Base-by-base conservation (phyloP, 2,888 invertebrate species). In the Tachina lurida region DNA sequence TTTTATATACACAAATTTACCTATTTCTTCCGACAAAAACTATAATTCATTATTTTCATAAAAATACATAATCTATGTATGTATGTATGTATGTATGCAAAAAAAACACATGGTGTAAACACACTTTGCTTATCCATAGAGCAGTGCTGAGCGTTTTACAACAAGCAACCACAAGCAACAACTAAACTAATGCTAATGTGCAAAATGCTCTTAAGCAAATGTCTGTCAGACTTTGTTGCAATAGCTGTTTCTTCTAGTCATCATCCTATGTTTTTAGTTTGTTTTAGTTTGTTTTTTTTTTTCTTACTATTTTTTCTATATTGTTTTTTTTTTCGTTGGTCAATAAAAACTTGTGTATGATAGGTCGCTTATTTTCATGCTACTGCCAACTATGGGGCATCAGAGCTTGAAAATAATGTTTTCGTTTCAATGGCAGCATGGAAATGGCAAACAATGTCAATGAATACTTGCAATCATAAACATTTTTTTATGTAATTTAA, bases 311-410 rank as follows among this genome's bases (percentile, higher is more conserved):
- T 43, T 78, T 75, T 39, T 78, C 15, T 47, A 54, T 54, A 56
- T 68, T 68, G 45, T 70, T 63, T 65, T 45, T 52, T 78, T 47
- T 78, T 74, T 68, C 74, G 80, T 81, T 87, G 87, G 88, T 88
- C 88, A 88, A 87, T 84, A 87, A 85, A 88, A 87, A 85, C 77
- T 82, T 87, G 80, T 87, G 87, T 87, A 84, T 68, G 87, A 79
- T 87, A 87, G 88, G 87, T 88, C 87, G 86, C 81, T 87, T 83
- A 86, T 71, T 71, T 22, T 83, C 70, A 70, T 83, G 65, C 65
- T 80, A n/a, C 9, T 73, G 67, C 67, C 52, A 56, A 68, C 13
- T 49, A 41, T n/a, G 9, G 10, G 15, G 19, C n/a, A 13, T n/a
- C 22, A 43, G 31, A 7, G 13, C 9, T 47, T 62, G 62, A 47